phyloP scores from a whole-genome alignment of 2,888 invertebrate genomes.

The Trachelus tabidus region DNA sequence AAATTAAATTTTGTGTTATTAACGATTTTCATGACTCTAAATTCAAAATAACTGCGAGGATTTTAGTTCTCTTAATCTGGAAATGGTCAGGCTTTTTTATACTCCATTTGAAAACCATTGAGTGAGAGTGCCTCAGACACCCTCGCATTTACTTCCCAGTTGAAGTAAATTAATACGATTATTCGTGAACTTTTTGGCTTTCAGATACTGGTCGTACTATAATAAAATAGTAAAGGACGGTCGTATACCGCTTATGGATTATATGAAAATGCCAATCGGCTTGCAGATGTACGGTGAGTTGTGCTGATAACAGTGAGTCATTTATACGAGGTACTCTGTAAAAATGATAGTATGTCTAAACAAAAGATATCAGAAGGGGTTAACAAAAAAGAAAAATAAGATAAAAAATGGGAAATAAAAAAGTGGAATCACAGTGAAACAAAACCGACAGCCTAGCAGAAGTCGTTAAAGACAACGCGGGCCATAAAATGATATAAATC shows the following conservation, averaged over 20 bases:
- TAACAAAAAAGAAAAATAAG: neutral
- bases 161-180: neutral
- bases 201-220: conserved; percentile 80
- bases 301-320: neutral
- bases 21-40: neutral
- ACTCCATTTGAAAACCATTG: neutral
- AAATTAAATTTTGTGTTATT: neutral
- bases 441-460: neutral
- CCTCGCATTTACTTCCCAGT: neutral
- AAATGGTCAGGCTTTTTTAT: neutral
- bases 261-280: conserved; percentile 75
- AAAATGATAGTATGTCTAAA: neutral
- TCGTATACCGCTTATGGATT: conserved; percentile 83
- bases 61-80: neutral
- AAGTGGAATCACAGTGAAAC: neutral
- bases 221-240: conserved; percentile 73
- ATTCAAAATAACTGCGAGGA: conserved; percentile 3
- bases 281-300: conserved; percentile 85
- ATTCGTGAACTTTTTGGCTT: conserved; percentile 43
- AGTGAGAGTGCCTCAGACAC: no score
- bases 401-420: neutral
- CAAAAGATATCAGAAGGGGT: neutral
- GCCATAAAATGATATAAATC: neutral
- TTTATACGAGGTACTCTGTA: neutral
- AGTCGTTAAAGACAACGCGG: neutral